Conservation (phyloP, 2,113 vertebrate species). For the Sciurus niger region DNA sequence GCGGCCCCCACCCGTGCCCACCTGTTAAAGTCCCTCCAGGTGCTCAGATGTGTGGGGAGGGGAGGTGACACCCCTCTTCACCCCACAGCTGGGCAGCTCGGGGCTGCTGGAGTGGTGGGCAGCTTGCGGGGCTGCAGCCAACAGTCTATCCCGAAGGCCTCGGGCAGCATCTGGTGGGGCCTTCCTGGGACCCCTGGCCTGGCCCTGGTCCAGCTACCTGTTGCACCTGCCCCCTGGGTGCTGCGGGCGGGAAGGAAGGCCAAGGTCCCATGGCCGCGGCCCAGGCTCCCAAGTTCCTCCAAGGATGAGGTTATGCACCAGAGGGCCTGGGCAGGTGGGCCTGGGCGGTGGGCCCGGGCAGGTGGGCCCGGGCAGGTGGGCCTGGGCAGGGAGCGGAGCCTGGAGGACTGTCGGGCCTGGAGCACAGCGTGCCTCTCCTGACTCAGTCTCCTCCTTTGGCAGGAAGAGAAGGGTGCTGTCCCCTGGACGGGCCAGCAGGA, state of each 20-base stretch:
- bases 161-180: rapidly evolving
- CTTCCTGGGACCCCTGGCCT: background rate
- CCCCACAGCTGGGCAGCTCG: background rate
- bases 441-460: background rate
- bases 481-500: background rate
- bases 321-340: too few species aligned
- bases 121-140: background rate
- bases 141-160: rapidly evolving
- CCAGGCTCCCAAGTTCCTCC: background rate
- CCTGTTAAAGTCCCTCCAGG: background rate
- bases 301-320: too few species aligned
- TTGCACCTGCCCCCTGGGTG: background rate
- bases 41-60: rapidly evolving
- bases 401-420: too few species aligned
- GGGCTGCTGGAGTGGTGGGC: background rate
- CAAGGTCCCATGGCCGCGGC: background rate
- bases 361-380: too few species aligned
- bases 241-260: background rate
- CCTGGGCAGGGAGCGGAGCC: too few species aligned
- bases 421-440: background rate
- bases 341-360: too few species aligned
- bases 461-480: background rate
- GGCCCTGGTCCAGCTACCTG: background rate
- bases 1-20: background rate
- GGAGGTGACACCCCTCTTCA: rapidly evolving